Evolutionary conservation across 2,888 invertebrate species (phyloP).

Genomic region (Oxystoma pomonae): DNA sequence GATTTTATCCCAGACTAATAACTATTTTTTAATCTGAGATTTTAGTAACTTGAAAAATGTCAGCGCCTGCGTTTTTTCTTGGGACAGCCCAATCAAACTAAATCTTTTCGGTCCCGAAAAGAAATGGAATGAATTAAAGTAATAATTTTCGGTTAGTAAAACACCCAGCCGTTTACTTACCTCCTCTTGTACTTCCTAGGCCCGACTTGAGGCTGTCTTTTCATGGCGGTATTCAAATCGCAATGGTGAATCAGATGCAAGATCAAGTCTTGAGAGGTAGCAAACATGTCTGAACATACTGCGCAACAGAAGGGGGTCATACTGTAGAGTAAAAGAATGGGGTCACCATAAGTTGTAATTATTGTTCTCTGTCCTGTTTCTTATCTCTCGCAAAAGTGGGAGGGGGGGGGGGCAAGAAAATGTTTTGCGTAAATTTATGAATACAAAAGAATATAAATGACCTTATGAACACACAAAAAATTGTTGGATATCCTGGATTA

Average conservation of each 20-base stretch:
- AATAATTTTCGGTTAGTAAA: not conserved
- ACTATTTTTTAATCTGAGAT: no score
- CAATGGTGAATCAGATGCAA: conserved; percentile 82
- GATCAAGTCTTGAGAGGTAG: conserved; percentile 70
- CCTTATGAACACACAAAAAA: no score
- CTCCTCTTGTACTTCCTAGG: conserved; percentile 72
- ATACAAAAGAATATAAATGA: no score
- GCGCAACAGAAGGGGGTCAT: conserved; percentile 68
- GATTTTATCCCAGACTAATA: no score
- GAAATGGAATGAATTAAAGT: no score
- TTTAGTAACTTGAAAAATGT: no score
- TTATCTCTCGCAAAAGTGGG: no score
- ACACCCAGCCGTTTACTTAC: conserved; percentile 6
- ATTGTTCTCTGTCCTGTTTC: no score
- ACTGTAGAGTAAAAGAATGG: conserved; percentile 30
- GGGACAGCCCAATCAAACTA: not conserved
- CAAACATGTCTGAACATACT: conserved; percentile 68
- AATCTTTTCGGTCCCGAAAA: not conserved
- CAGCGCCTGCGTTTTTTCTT: not conserved
- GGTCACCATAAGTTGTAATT: no score
- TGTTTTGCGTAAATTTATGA: no score
- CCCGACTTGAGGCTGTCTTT: conserved; percentile 73
- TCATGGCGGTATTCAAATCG: conserved; percentile 79
- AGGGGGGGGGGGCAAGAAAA: no score
- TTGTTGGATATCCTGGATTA: no score